Base-by-base conservation (phyloP, 2,888 invertebrate genomes). In the Drosophila bunnanda region DNA sequence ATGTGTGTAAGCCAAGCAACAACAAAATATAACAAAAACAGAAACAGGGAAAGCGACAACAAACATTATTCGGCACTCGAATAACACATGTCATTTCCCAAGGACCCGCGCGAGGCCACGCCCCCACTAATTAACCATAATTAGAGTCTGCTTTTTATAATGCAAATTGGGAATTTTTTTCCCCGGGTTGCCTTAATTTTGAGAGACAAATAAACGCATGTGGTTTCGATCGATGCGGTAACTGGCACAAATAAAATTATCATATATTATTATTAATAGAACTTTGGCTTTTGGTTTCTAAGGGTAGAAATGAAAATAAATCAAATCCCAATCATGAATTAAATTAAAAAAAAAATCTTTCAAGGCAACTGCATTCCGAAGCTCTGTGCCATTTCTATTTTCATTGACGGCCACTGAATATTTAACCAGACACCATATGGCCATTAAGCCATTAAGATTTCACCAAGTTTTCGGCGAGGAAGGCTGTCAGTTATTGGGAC, bases 41-140 rank as follows among this genome's bases (percentile, higher is more conserved):
- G 38, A 43, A 41, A 48, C 17, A 13, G 28, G 30, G 5, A 32
- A 38, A 56, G 52, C 57, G 57, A 69, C n/a, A 60, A 71, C 65
- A 72, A 62, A 75, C 69, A 72, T 79, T 76, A 78, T 62, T 75
- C 75, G 67, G 50, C 62, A 70, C 62, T 81, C 75, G 50, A 75
- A 81, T 79, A 79, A 73, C 82, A 87, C 62, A 87, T 72, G 77
- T 79, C 58, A 66, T 66, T 78, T 78, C 75, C 87, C 84, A 82
- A 57, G 53, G 75, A 62, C 38, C 53, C 39, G 17, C n/a, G 39
- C 8, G 32, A 32, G 57, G 53, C 32, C 52, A 56, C 58, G 60
- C 46, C 64, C 22, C 46, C 36, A 50, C 39, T 65, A 74, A 74
- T 72, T 72, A 72, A 74, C 46, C 66, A 65, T 74, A 72, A 72